phyloP scores from a whole-genome alignment of 2,888 invertebrate genomes.

The Nymphalis urticae region DNA sequence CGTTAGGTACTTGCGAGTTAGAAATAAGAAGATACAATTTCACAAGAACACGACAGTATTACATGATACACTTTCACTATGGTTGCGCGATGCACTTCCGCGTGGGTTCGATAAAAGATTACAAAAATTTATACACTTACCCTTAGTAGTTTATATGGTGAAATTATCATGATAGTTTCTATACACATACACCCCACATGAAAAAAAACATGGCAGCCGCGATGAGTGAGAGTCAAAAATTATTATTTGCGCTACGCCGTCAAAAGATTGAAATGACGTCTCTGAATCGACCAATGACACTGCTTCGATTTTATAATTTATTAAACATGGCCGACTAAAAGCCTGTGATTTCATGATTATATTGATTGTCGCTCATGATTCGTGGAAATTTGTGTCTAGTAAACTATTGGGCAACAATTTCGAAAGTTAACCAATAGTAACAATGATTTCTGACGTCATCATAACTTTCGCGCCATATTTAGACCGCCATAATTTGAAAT shows the following conservation, averaged over 20 bases:
- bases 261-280: constrained; percentile 72
- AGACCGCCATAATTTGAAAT: constrained; percentile 51
- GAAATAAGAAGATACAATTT: constrained; percentile 72
- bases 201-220: constrained; percentile 89
- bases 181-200: constrained; percentile 85
- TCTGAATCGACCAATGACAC: constrained; percentile 64
- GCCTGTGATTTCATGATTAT: constrained; percentile 53
- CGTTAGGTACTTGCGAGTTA: constrained; percentile 49
- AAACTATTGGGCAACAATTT: constrained; percentile 50
- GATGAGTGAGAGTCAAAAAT: constrained; percentile 72
- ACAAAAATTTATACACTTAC: constrained; percentile 61
- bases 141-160: constrained; percentile 72
- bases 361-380: constrained; percentile 56
- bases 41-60: constrained; percentile 77
- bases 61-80: constrained; percentile 82
- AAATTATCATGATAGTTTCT: constrained; percentile 72
- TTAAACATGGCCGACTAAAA: constrained; percentile 65
- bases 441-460: constrained; percentile 42
- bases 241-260: constrained; percentile 79
- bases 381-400: constrained; percentile 49
- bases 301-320: constrained; percentile 58
- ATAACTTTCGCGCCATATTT: constrained; percentile 53
- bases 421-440: constrained; percentile 52
- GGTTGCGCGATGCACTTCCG: constrained; percentile 64
- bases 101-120: constrained; percentile 53